Evolutionary conservation across 2,113 vertebrate genomes (phyloP).

Genomic region (Oreochromis tanganicae): DNA sequence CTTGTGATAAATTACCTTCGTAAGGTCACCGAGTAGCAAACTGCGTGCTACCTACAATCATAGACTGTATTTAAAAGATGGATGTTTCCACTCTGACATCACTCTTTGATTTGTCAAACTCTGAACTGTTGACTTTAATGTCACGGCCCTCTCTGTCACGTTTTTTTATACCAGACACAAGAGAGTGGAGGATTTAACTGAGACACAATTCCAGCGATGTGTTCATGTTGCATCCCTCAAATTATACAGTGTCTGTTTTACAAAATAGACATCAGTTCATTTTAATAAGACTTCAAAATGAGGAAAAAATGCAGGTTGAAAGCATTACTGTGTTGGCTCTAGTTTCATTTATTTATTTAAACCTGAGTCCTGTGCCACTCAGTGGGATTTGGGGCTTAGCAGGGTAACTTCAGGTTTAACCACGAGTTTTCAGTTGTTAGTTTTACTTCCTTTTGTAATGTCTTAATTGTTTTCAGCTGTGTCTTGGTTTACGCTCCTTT

Average conservation of each 20-base stretch:
- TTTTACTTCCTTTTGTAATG: not conserved
- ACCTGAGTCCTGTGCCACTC: not conserved
- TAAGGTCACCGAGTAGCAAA: not conserved
- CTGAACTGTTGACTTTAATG: not conserved
- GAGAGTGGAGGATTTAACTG: not conserved
- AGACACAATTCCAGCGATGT: not conserved
- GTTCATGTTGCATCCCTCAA: not conserved
- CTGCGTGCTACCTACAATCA: not conserved
- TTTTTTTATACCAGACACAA: not conserved
- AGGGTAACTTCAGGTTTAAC: not conserved
- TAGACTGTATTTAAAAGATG: not conserved
- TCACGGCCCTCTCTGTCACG: not conserved
- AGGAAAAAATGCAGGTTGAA: not conserved
- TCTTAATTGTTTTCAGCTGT: not conserved
- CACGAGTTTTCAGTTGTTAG: not conserved
- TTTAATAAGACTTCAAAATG: not conserved
- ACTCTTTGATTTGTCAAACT: not conserved
- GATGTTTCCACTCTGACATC: not conserved
- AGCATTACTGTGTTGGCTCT: not conserved
- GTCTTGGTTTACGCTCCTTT: not conserved
- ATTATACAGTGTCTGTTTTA: not conserved
- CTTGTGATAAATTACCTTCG: not conserved
- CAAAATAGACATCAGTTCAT: not conserved
- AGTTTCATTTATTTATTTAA: not conserved
- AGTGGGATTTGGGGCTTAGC: not conserved